Evolutionary conservation across 1,140 invertebrate species (phyloP).

Genomic region (Drosophila grimshawi): DNA sequence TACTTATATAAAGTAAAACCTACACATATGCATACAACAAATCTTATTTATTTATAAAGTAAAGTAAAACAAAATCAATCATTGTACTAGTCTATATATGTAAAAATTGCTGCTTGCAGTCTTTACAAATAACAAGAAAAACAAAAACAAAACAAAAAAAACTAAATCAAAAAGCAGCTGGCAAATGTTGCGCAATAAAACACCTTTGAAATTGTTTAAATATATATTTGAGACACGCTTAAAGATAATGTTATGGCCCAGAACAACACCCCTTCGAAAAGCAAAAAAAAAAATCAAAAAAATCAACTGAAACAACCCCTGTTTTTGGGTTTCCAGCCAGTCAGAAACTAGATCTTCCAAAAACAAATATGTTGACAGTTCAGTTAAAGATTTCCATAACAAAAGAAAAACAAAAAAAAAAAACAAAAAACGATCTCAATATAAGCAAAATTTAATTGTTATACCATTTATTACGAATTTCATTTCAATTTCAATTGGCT

Average conservation of each 20-base stretch:
- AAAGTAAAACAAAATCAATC: slow-evolving; percentile 63
- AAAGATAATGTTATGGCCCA: slow-evolving; percentile 37
- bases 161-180: slow-evolving; percentile 22
- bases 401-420: neutral
- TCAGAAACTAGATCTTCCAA: slow-evolving; percentile 10
- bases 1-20: slow-evolving; percentile 44
- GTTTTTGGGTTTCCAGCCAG: slow-evolving; percentile 32
- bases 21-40: slow-evolving; percentile 57
- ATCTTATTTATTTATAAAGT: slow-evolving; percentile 70
- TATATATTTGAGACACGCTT: slow-evolving; percentile 36
- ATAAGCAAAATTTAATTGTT: slow-evolving; percentile 28
- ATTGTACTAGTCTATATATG: slow-evolving; percentile 62
- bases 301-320: slow-evolving; percentile 1
- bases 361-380: slow-evolving; percentile 9
- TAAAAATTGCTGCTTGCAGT: slow-evolving; percentile 61
- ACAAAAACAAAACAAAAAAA: slow-evolving; percentile 19
- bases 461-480: slow-evolving; percentile 21
- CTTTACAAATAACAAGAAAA: slow-evolving; percentile 38
- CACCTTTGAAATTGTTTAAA: slow-evolving; percentile 47
- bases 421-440: slow-evolving; percentile 32
- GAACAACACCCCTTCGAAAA: neutral
- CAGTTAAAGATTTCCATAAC: slow-evolving; percentile 8
- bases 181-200: slow-evolving; percentile 31
- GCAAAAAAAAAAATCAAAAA: slow-evolving; percentile 9
- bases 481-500: slow-evolving; percentile 57